Conservation (phyloP, 2,797 vertebrate genomes). For the Nyctibius grandis region DNA sequence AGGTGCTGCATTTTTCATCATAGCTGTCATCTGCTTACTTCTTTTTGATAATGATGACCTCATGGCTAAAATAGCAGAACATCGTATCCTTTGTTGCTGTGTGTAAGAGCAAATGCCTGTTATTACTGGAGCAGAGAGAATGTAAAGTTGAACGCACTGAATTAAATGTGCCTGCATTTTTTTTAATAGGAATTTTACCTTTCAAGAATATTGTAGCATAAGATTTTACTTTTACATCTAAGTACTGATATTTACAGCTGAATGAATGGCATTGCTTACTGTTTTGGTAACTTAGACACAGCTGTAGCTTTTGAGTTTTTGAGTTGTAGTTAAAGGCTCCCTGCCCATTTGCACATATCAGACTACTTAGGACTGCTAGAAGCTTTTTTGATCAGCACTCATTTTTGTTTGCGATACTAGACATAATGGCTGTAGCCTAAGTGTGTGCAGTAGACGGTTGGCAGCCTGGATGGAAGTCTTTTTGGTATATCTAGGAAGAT, state of each 20-base stretch:
- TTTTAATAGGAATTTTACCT: neutral
- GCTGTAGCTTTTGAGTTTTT: neutral
- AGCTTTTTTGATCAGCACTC: neutral
- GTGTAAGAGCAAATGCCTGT: neutral
- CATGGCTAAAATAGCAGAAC: conserved; percentile 98
- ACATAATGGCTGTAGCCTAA: neutral
- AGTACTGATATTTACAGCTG: neutral
- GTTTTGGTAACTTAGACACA: neutral
- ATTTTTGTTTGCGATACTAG: neutral
- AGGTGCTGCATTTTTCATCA: conserved; percentile 93
- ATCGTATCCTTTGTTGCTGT: conserved; percentile 90
- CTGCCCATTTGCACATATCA: neutral
- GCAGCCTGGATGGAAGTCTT: neutral
- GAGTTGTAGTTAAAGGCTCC: neutral
- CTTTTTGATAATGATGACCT: conserved; percentile 98
- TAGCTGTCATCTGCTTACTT: conserved; percentile 92
- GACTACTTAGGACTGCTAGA: neutral
- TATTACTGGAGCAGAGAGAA: neutral
- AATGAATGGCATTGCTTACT: neutral
- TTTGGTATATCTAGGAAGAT: neutral
- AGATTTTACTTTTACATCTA: neutral
- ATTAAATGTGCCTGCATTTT: neutral
- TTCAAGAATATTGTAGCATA: neutral
- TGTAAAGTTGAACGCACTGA: neutral
- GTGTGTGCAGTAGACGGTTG: neutral